These are phyloP conservation scores for Anagyrus pseudococci DNA, from an alignment of 2,888 invertebrate genomes.

Conservation along the genomic window DNA sequence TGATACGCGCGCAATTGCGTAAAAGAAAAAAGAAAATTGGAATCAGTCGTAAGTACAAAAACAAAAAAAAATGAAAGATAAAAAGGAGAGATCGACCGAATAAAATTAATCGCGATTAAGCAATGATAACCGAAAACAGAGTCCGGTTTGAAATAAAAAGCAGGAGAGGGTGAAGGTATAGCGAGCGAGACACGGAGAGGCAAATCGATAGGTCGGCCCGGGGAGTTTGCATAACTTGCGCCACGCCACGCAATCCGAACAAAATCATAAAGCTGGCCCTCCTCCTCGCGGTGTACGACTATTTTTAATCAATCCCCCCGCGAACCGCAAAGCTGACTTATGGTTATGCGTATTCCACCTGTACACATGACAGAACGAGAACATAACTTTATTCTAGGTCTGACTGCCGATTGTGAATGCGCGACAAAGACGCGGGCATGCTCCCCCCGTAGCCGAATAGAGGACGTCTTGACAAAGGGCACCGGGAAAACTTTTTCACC, in stretches of 20 bases:
- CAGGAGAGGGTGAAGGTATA: too few relatives aligned
- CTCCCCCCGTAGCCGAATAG: background rate
- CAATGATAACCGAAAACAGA: too few relatives aligned
- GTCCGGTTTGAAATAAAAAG: too few relatives aligned
- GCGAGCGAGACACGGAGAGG: too few relatives aligned
- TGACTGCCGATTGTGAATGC: slow-evolving; percentile 23
- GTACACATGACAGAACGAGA: too few relatives aligned
- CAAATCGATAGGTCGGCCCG: too few relatives aligned
- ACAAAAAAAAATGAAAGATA: too few relatives aligned
- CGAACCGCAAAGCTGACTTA: too few relatives aligned
- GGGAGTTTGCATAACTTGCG: background rate
- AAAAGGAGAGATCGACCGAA: too few relatives aligned
- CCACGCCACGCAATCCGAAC: background rate
- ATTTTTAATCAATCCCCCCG: slow-evolving; percentile 16
- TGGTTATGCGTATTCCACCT: too few relatives aligned
- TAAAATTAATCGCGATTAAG: too few relatives aligned
- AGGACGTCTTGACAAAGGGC: slow-evolving; percentile 11
- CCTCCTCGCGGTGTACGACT: background rate
- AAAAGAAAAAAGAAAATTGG: background rate
- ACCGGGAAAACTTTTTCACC: slow-evolving; percentile 32
- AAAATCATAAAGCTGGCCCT: slow-evolving; percentile 12
- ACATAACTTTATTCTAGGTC: slow-evolving; percentile 6
- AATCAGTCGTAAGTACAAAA: slow-evolving; percentile 1
- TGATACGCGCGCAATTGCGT: background rate
- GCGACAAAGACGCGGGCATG: slow-evolving; percentile 12